phyloP scores from a whole-genome alignment of 2,888 invertebrate genomes.

The Lithosia quadra region DNA sequence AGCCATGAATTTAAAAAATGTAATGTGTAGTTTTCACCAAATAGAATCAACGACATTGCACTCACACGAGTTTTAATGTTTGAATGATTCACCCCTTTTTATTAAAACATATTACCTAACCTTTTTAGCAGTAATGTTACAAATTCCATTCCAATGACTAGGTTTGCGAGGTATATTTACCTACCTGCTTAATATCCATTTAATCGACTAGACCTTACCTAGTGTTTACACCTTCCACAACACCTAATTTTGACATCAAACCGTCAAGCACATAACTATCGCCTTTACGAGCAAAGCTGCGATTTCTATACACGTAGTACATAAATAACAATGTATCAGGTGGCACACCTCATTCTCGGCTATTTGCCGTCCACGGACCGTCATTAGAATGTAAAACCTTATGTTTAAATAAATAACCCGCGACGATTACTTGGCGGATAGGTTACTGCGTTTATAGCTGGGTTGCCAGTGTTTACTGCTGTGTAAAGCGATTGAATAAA shows the following conservation, averaged over 20 bases:
- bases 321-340: conserved; percentile 54
- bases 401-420: conserved; percentile 74
- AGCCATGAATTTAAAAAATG: too few species aligned
- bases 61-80: background rate
- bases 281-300: conserved; percentile 48
- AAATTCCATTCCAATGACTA: background rate
- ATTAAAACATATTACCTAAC: background rate
- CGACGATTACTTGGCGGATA: conserved; percentile 59
- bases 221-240: conserved; percentile 48
- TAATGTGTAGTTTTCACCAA: too few species aligned
- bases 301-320: conserved; percentile 4
- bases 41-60: too few species aligned
- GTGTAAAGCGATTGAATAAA: background rate
- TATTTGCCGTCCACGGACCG: conserved; percentile 60
- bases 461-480: conserved; percentile 53
- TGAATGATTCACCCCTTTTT: background rate
- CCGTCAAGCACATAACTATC: conserved; percentile 44
- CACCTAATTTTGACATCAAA: conserved; percentile 54
- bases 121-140: background rate
- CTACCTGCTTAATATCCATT: background rate
- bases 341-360: conserved; percentile 57
- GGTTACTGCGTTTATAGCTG: conserved; percentile 60
- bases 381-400: conserved; percentile 74
- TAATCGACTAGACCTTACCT: conserved; percentile 26
- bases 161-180: background rate